These are phyloP conservation scores for Drosophila truncata DNA, from an alignment of 1,140 invertebrate genomes.

Conservation along the genomic window DNA sequence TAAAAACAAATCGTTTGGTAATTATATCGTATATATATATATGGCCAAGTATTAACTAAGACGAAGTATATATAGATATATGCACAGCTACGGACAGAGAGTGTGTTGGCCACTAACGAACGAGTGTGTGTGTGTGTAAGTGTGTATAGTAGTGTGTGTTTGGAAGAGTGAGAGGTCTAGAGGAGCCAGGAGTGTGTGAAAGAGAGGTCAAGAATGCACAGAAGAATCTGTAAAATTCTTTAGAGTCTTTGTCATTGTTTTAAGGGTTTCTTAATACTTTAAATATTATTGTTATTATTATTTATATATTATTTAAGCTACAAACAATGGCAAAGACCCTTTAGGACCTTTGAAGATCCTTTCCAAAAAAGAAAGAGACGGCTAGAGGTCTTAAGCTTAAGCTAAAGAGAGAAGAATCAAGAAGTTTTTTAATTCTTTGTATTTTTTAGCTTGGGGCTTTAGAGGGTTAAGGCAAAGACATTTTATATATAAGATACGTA, in stretches of 20 bases:
- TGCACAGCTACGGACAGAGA: slow-evolving; percentile 42
- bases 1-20: slow-evolving; percentile 38
- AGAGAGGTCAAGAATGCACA: not conserved
- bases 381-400: not conserved
- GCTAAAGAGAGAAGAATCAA: not conserved
- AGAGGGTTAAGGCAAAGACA: too few species aligned
- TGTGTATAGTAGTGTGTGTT: slow-evolving; percentile 5
- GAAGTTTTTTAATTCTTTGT: not conserved
- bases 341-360: not conserved
- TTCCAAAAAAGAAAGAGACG: not conserved
- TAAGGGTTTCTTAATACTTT: not conserved
- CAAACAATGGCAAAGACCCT: not conserved
- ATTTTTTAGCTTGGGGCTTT: too few species aligned
- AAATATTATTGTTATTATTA: too few species aligned
- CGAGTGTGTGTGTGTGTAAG: slow-evolving; percentile 8
- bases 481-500: too few species aligned
- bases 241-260: not conserved
- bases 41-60: slow-evolving; percentile 33
- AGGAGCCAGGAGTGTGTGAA: not conserved
- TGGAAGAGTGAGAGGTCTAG: not conserved
- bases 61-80: slow-evolving; percentile 42
- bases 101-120: slow-evolving; percentile 28
- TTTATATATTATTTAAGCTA: not conserved
- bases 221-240: not conserved
- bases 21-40: slow-evolving; percentile 21